These are phyloP conservation scores for Gibbula magus DNA, from an alignment of 2,888 invertebrate species.

Conservation along the genomic window DNA sequence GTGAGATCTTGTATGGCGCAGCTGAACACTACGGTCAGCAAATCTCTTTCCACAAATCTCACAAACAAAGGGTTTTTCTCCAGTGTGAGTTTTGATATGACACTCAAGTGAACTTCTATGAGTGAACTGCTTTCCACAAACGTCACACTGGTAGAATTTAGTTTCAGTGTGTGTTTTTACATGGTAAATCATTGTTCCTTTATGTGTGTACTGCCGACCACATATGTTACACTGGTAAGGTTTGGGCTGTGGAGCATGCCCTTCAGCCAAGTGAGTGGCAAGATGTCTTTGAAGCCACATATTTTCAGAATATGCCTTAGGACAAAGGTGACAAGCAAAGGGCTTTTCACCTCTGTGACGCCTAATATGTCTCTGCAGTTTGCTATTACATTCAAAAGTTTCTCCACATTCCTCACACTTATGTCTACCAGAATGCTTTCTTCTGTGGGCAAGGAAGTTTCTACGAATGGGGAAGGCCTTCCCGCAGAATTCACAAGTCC, in stretches of 20 bases:
- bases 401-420: constrained; percentile 19
- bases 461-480: neutral
- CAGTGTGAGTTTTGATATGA: constrained; percentile 17
- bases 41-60: constrained; percentile 15
- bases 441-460: neutral
- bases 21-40: constrained; percentile 23
- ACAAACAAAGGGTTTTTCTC: neutral
- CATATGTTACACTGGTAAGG: constrained; percentile 4
- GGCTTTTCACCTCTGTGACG: constrained; percentile 10
- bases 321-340: constrained; percentile 11
- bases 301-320: neutral
- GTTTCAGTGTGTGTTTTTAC: constrained; percentile 7
- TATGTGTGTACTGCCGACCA: constrained; percentile 17
- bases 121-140: constrained; percentile 21
- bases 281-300: constrained; percentile 1
- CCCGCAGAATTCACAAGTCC: constrained; percentile 15
- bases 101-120: constrained; percentile 1
- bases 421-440: neutral
- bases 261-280: constrained; percentile 10
- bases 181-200: constrained; percentile 10
- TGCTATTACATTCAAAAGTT: constrained; percentile 4
- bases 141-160: constrained; percentile 14
- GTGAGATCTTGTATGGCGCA: constrained; percentile 13
- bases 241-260: constrained; percentile 1
- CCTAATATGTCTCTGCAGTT: constrained; percentile 12